Percentiles rank a stretch among this genome's conserved stretches.
Evolutionary conservation across 2,113 vertebrate species (phyloP).

Genomic region (Herpetotheres cachinnans): DNA sequence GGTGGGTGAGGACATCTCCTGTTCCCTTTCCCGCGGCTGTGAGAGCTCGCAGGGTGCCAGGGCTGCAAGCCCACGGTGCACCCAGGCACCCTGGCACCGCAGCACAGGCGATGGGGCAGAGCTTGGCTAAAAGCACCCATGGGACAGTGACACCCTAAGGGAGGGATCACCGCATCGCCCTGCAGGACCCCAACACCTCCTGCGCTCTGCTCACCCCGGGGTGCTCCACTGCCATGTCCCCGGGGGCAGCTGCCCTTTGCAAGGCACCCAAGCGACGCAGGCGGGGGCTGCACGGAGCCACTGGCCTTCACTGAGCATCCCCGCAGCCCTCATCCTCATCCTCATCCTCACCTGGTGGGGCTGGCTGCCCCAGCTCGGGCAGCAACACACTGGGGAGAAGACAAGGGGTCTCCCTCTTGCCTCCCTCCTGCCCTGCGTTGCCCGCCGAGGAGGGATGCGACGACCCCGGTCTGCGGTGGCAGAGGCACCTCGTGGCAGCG

Average conservation of each 20-base stretch:
- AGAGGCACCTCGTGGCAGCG: background rate
- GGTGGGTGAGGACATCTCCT: background rate
- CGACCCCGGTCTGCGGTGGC: background rate
- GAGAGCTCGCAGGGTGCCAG: fast-evolving
- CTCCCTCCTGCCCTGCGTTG: background rate
- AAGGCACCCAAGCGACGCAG: fast-evolving
- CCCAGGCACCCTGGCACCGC: background rate
- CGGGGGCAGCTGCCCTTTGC: fast-evolving
- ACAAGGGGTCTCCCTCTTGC: too few relatives aligned
- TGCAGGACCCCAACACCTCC: fast-evolving
- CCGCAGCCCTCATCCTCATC: background rate
- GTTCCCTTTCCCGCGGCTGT: background rate
- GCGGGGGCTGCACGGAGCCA: background rate
- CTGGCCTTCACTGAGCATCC: background rate
- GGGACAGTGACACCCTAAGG: fast-evolving
- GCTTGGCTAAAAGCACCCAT: fast-evolving
- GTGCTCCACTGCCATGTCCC: fast-evolving
- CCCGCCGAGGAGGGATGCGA: fast-evolving
- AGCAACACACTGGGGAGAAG: background rate
- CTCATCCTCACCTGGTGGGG: background rate
- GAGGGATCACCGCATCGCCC: fast-evolving
- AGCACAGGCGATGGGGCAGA: fast-evolving
- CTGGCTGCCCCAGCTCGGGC: background rate
- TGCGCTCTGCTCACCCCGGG: fast-evolving
- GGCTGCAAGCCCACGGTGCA: too few relatives aligned